A percentile compares a stretch with the other conserved stretches of the same genome.
These are phyloP conservation scores for Malurus leucopterus DNA, from an alignment of 2,797 vertebrate genomes.

Conservation along the genomic window DNA sequence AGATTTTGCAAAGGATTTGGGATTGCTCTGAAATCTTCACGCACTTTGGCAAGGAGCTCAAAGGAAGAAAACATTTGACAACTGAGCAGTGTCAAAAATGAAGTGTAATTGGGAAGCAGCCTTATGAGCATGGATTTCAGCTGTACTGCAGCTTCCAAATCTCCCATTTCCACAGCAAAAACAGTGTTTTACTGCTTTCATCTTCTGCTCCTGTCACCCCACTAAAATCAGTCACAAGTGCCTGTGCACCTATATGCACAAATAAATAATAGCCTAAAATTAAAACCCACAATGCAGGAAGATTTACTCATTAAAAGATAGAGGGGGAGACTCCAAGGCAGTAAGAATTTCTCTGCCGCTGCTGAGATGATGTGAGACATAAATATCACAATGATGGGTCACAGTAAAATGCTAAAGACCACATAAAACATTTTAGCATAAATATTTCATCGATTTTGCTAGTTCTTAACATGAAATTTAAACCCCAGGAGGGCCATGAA, in stretches of 20 bases:
- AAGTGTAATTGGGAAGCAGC: not conserved
- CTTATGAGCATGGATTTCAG: not conserved
- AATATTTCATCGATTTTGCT: not conserved
- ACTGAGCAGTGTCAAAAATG: not conserved
- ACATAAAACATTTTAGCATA: not conserved
- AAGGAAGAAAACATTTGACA: not conserved
- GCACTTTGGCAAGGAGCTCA: not conserved
- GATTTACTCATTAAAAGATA: not conserved
- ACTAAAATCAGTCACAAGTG: not conserved
- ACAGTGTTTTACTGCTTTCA: not conserved
- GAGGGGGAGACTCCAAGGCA: not conserved
- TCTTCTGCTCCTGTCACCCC: not conserved
- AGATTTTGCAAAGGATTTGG: not conserved
- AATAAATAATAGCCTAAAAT: not conserved
- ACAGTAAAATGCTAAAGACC: conserved; percentile 4
- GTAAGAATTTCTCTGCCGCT: not conserved
- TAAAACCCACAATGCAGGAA: not conserved
- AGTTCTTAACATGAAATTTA: not conserved
- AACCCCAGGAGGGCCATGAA: not conserved
- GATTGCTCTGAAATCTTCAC: not conserved
- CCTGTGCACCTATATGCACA: not conserved
- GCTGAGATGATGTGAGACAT: not conserved
- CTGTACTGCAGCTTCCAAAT: not conserved
- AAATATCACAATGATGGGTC: not conserved
- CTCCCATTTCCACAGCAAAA: not conserved